A percentile compares a stretch with the other conserved stretches of the same genome.
Conservation (phyloP, 2,797 vertebrate genomes). For the Diglossa cyanea region DNA sequence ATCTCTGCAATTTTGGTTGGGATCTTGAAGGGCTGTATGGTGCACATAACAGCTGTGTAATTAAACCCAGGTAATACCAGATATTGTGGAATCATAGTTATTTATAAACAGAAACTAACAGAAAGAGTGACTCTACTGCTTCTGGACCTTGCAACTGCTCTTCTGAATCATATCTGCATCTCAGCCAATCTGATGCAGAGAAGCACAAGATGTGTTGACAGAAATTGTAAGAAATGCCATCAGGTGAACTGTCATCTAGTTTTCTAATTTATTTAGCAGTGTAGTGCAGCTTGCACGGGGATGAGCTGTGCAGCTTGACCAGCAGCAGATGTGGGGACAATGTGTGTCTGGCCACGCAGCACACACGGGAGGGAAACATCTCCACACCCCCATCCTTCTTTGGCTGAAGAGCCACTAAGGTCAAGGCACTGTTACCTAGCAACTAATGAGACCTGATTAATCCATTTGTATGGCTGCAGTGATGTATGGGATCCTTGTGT, state of each 20-base stretch:
- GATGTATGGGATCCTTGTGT: constrained; percentile 6
- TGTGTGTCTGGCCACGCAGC: background rate
- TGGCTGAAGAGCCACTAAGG: constrained; percentile 42
- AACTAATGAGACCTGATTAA: constrained; percentile 68
- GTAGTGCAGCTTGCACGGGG: background rate
- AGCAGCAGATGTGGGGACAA: background rate
- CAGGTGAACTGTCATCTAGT: background rate
- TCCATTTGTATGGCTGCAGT: constrained; percentile 30
- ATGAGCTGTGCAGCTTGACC: background rate
- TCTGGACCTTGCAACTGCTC: background rate
- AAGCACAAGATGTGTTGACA: background rate
- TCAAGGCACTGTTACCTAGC: constrained; percentile 65
- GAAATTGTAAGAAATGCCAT: background rate
- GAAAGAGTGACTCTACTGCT: background rate
- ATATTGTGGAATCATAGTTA: background rate
- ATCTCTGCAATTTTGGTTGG: background rate
- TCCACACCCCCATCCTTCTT: background rate
- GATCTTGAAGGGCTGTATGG: background rate
- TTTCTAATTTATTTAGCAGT: background rate
- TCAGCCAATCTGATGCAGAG: background rate
- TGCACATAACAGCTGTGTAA: background rate
- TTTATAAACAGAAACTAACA: background rate
- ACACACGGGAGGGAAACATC: background rate
- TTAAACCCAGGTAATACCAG: background rate
- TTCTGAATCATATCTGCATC: background rate